Evolutionary conservation across 2,113 vertebrate species (phyloP).

Genomic region (Rhabdornis inornatus): DNA sequence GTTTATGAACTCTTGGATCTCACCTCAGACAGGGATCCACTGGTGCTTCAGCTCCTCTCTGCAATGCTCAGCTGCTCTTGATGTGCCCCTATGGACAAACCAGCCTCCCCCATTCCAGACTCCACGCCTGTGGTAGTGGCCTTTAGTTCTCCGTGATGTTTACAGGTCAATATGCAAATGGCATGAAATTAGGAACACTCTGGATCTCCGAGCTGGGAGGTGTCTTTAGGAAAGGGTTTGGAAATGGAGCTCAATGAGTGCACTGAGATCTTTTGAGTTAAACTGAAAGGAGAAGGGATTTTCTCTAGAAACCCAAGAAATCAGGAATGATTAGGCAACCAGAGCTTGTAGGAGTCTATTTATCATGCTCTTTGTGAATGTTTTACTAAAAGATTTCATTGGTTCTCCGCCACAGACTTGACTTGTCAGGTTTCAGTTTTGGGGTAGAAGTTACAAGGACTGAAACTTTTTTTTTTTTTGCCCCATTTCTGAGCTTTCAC

Average conservation of each 20-base stretch:
- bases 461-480: background rate
- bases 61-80: accelerated
- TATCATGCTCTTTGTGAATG: background rate
- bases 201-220: background rate
- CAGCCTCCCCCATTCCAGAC: accelerated
- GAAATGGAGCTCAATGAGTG: background rate
- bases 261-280: background rate
- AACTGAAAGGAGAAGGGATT: background rate
- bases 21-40: background rate
- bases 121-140: accelerated
- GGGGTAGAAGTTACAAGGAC: background rate
- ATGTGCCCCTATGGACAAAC: accelerated
- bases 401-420: background rate
- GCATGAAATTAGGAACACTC: background rate
- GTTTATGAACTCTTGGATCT: background rate
- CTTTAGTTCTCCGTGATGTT: accelerated
- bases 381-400: background rate
- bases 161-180: background rate
- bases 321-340: background rate
- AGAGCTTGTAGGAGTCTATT: background rate
- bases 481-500: background rate
- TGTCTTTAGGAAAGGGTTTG: background rate
- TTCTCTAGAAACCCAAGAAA: background rate
- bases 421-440: background rate
- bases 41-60: background rate